A percentile compares a stretch with the other conserved stretches of the same genome.
Conservation (phyloP, 2,797 vertebrate genomes). For the Psittacula echo region DNA sequence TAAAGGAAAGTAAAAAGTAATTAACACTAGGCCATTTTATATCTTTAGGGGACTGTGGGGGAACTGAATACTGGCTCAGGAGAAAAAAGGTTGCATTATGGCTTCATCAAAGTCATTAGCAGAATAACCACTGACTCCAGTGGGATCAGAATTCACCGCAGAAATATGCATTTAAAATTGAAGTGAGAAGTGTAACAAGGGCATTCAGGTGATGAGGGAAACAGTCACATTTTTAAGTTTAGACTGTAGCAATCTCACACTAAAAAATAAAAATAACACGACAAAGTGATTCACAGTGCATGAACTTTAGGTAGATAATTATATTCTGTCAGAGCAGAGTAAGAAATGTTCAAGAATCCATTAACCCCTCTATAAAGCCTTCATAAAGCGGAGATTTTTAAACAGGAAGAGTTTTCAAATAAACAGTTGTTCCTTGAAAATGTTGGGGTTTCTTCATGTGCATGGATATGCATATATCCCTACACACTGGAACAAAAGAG, state of each 20-base stretch:
- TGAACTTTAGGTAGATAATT: not conserved
- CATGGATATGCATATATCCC: not conserved
- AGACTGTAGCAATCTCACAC: not conserved
- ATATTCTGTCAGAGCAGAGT: not conserved
- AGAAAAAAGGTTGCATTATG: not conserved
- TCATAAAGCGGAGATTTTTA: not conserved
- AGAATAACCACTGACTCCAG: not conserved
- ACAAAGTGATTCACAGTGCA: not conserved
- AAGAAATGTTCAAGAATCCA: not conserved
- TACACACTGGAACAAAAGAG: not conserved
- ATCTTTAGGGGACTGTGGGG: rapidly evolving
- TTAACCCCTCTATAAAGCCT: not conserved
- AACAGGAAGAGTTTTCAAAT: not conserved
- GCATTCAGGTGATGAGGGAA: not conserved
- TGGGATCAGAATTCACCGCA: not conserved
- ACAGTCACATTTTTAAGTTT: not conserved
- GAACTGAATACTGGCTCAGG: not conserved
- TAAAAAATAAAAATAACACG: not conserved
- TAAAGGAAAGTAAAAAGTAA: not conserved
- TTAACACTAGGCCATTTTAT: not conserved
- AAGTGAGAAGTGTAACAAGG: not conserved
- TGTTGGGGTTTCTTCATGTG: not conserved
- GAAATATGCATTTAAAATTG: not conserved
- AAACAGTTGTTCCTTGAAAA: not conserved
- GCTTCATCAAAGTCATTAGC: not conserved